These are phyloP conservation scores for Ectobius pallidus DNA, from an alignment of 2,888 invertebrate species.

Conservation along the genomic window DNA sequence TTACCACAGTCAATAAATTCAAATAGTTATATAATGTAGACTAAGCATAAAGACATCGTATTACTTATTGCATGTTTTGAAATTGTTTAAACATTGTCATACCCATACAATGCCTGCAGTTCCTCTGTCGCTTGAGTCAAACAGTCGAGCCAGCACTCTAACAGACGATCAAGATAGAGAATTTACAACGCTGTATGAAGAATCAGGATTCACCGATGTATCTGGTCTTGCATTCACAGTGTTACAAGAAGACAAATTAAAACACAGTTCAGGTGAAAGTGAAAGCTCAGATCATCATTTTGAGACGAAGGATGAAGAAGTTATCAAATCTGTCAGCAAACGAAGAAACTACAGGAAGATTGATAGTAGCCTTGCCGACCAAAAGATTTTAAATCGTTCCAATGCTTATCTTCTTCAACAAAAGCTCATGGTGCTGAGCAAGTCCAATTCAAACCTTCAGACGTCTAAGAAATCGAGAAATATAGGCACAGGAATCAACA, in stretches of 20 bases:
- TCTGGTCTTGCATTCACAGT: constrained; percentile 33
- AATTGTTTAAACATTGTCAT: too few relatives aligned
- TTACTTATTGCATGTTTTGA: too few relatives aligned
- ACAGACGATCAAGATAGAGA: constrained; percentile 11
- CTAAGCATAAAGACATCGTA: too few relatives aligned
- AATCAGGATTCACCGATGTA: constrained; percentile 10
- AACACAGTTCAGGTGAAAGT: constrained; percentile 17
- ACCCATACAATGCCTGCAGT: constrained; percentile 30
- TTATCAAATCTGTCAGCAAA: not conserved
- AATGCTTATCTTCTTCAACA: constrained; percentile 24
- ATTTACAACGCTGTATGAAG: constrained; percentile 8
- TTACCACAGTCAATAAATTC: too few relatives aligned
- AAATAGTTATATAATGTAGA: too few relatives aligned
- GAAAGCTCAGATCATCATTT: constrained; percentile 19
- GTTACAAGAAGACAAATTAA: constrained; percentile 31
- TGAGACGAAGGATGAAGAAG: not conserved
- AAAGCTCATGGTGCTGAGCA: constrained; percentile 20
- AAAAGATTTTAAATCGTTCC: constrained; percentile 17
- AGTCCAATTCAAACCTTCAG: not conserved
- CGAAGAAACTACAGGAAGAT: not conserved
- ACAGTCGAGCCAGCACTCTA: not conserved
- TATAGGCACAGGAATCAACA: constrained; percentile 1
- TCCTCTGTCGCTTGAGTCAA: constrained; percentile 5
- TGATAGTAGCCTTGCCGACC: not conserved
- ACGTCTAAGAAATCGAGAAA: not conserved